Conservation (phyloP, 2,888 invertebrate species). For the Zygothrica quintamaculata region DNA sequence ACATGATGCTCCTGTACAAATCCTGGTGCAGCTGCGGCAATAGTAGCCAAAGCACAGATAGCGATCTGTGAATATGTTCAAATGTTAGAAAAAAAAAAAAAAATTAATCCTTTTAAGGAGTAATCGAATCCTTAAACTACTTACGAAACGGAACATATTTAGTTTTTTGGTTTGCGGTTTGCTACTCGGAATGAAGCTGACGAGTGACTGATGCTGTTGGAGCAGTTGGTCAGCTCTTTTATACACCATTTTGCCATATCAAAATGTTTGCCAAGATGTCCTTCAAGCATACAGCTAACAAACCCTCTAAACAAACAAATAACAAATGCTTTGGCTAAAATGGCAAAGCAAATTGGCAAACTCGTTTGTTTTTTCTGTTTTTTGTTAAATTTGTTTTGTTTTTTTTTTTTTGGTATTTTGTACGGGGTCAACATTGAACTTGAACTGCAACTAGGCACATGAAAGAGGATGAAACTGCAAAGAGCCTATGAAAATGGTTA, state of each 20-base stretch:
- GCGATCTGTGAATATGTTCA: conserved; percentile 44
- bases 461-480: background rate
- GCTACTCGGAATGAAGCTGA: conserved; percentile 48
- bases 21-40: conserved; percentile 81
- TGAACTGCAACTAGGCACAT: conserved; percentile 67
- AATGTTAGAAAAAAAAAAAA: background rate
- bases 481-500: background rate
- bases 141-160: conserved; percentile 84
- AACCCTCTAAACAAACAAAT: conserved; percentile 17
- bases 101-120: background rate
- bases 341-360: conserved; percentile 54
- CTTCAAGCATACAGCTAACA: conserved; percentile 55
- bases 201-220: conserved; percentile 63
- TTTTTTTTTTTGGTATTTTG: no score
- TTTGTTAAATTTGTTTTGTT: conserved; percentile 16
- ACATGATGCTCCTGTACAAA: conserved; percentile 74
- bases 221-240: conserved; percentile 31
- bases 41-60: conserved; percentile 78
- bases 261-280: conserved; percentile 50
- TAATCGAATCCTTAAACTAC: conserved; percentile 34
- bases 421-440: conserved; percentile 69
- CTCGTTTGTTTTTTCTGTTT: no score
- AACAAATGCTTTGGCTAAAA: no score
- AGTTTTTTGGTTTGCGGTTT: conserved; percentile 25
- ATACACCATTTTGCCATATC: conserved; percentile 35